These are phyloP conservation scores for Protodeltote pygarga DNA, from an alignment of 2,888 invertebrate species.

Conservation along the genomic window DNA sequence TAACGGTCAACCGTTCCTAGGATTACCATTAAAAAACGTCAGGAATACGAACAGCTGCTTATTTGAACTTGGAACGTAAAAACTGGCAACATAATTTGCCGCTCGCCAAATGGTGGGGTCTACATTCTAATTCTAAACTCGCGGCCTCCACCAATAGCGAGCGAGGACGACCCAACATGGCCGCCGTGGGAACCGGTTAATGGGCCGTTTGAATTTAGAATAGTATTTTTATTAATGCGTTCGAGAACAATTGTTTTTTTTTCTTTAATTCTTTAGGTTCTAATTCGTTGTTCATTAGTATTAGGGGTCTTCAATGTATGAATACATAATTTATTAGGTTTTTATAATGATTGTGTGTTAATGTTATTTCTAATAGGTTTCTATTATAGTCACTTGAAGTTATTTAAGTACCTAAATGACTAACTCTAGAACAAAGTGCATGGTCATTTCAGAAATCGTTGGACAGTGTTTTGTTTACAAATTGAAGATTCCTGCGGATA, in stretches of 20 bases:
- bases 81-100: slow-evolving; percentile 80
- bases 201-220: slow-evolving; percentile 86
- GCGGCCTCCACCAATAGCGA: slow-evolving; percentile 84
- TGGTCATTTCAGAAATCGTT: too few species aligned
- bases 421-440: neutral
- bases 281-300: slow-evolving; percentile 41
- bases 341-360: slow-evolving; percentile 21
- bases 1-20: slow-evolving; percentile 47
- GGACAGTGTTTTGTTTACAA: too few species aligned
- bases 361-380: slow-evolving; percentile 18
- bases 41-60: slow-evolving; percentile 71
- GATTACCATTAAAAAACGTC: slow-evolving; percentile 47
- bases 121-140: slow-evolving; percentile 86
- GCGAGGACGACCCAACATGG: slow-evolving; percentile 85
- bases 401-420: neutral
- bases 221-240: slow-evolving; percentile 83
- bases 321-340: slow-evolving; percentile 17
- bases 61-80: slow-evolving; percentile 79
- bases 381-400: neutral
- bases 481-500: too few species aligned
- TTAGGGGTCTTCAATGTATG: slow-evolving; percentile 27
- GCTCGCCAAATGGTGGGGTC: slow-evolving; percentile 86
- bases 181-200: slow-evolving; percentile 86
- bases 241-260: slow-evolving; percentile 77
- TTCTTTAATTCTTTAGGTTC: slow-evolving; percentile 58